Evolutionary conservation across 2,113 vertebrate genomes (phyloP), one percentile per base, ranked within the genome.

Genomic region (Brienomyrus longianalis): DNA sequence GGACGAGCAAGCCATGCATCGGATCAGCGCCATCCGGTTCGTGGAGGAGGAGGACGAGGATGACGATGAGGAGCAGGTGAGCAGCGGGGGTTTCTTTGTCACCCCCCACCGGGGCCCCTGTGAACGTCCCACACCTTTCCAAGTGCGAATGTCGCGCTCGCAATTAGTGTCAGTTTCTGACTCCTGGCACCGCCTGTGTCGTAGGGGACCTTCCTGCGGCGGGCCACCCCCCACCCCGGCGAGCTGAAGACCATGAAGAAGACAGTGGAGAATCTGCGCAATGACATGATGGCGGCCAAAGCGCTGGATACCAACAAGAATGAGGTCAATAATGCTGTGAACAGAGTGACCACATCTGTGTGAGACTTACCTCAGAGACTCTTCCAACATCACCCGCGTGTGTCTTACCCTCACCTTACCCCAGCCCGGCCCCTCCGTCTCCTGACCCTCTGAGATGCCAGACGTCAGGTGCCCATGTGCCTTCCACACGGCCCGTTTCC

Each of bases 261-360:
- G 96, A 96, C 96, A 52, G 98, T 95, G 31, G 98, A 99, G 95
- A 99, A 97, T 94, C 95, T 99, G 91, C 97, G 98, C 92, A 99
- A 98, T 5, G 98, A 99, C 94, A 94, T 98, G 97, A 98, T 97
- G 35, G 97, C 98, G 90, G 98, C 98, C 96, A 99, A 98, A 96
- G 97, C 96, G 96, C 96, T 99, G 97, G 98, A 99, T 95, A 98
- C 98, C 95, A 99, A 99, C 97, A 99, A 99, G 97, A 99, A 99
- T 2, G 97, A 99, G 97, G 97, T 99, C 97, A 99, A 98, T 96
- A 99, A 98, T 43, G 94, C 97, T 96, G 92, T 96, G 94, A 97
- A 98, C 95, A 97, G 96, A 95, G 96, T 99, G 96, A 99, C 98
- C 95, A 99, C 98, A 90, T 98, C 98, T 23, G 98, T 99, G 95